Base-by-base conservation (phyloP, 2,797 vertebrate genomes). In the Peromyscus attwateri region DNA sequence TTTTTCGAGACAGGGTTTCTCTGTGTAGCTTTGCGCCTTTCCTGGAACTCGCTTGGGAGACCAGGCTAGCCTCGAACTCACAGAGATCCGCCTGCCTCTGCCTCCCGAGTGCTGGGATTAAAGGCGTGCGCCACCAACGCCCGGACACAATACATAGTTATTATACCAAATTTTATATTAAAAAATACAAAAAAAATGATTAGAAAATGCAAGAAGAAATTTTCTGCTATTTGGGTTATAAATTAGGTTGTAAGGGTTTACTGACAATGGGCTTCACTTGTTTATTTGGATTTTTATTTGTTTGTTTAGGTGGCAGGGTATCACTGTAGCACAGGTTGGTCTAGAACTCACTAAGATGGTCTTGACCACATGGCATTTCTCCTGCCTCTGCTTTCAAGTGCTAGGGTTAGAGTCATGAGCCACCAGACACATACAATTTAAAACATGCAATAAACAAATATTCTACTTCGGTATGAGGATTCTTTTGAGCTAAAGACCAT, bases 101-200 rank as follows among this genome's bases (percentile, higher is more conserved):
- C n/a, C n/a, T n/a, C n/a, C n/a, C n/a, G n/a, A n/a, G n/a, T n/a
- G n/a, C n/a, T n/a, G n/a, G n/a, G n/a, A n/a, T n/a, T n/a, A n/a
- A n/a, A n/a, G n/a, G n/a, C n/a, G n/a, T n/a, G n/a, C n/a, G n/a
- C n/a, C n/a, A n/a, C n/a, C n/a, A n/a, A n/a, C n/a, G n/a, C n/a
- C n/a, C n/a, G n/a, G n/a, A 12, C 37, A 88, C 37, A 31, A 37
- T 19, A 12, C 37, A 88, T 34, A 84, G 27, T 37, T 57, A 43
- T 25, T 52, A 23, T 17, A 29, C 21, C 37, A 70, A 9, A 40
- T 84, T 31, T 71, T 83, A 79, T 23, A 6, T 88, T 66, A 96
- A 82, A 25, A 92, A 83, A 73, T 89, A 68, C 49, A n/a, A 89
- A 95, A 89, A 95, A 84, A 55, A 40, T 62, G 1, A 64, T 92